Evolutionary conservation across 2,113 vertebrate species (phyloP), one percentile per base, ranked within the genome.

Genomic region (Seriola quinqueradiata): DNA sequence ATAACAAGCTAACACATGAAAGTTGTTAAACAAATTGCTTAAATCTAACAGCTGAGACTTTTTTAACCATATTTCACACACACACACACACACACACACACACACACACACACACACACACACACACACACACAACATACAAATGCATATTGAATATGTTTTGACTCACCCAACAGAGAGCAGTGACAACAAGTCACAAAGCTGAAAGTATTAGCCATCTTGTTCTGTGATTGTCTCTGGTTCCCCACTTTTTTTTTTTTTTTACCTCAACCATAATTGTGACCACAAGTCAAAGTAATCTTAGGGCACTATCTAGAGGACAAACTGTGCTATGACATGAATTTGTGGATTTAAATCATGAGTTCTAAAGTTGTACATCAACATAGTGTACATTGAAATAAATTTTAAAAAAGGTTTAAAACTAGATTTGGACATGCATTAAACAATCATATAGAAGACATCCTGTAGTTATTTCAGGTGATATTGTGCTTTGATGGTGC

Each of bases 241-340:
- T 50, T 50, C 48, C 17, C 16, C 44, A 46, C 44, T 46, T 46
- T 19, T 19, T 38, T 46, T 46, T 19, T 19, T 38, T 8, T 38
- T 42, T 10, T 42, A 42, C 40, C 40, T 42, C 2, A 74, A 36
- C 8, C 19, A 50, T 13, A 23, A 23, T 3, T 44, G 61, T 40
- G 4, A 48, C 16, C 23, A 32, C 0, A 28, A 42, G 11, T 36
- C 1, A 40, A 34, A 21, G 9, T 38, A 44, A 38, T 19, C 67
- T 25, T 38, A 63, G 17, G 2, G 63, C 78, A 14, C 69, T 8
- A 34, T 64, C 68, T 50, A 52, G 38, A 73, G 40, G 74, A 63
- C 32, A 72, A 44, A 52, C 1, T 14, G 36, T 50, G 68, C 25
- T 36, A 81, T 57, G 9, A 57, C 46, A 38, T 38, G 23, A 52